These are phyloP conservation scores for Myzus persicae DNA, from an alignment of 1,140 invertebrate genomes.

Conservation along the genomic window DNA sequence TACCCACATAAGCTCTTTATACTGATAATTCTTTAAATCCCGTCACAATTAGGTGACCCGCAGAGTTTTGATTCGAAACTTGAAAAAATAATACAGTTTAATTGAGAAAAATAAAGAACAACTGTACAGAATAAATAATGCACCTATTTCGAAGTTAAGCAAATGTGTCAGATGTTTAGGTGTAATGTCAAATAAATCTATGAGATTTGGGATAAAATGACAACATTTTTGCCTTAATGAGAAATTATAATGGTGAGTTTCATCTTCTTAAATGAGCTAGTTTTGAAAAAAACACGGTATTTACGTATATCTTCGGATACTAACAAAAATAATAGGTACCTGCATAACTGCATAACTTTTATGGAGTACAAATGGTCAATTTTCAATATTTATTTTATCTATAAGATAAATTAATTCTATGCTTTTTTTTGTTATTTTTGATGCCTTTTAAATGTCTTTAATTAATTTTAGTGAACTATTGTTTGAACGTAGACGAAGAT, in stretches of 20 bases:
- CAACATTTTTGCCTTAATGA: neutral
- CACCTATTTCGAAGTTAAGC: neutral
- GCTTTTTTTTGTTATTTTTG: no score
- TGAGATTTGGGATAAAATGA: neutral
- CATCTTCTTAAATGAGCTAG: neutral
- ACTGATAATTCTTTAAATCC: conserved; percentile 6
- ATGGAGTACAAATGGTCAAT: no score
- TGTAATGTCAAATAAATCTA: neutral
- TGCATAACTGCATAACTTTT: no score
- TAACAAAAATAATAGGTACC: neutral
- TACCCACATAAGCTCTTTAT: conserved; percentile 21
- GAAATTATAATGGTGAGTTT: neutral
- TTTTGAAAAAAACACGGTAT: neutral
- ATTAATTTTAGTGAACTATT: no score
- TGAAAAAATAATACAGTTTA: neutral
- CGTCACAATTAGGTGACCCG: neutral
- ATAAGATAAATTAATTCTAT: no score
- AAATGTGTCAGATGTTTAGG: neutral
- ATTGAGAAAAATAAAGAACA: neutral
- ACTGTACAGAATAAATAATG: neutral
- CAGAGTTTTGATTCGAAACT: neutral
- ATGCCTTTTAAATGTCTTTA: no score
- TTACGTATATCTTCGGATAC: neutral
- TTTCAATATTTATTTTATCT: no score
- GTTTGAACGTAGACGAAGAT: no score